These are phyloP conservation scores for Cephus spinipes DNA, from an alignment of 2,888 invertebrate species.

Conservation along the genomic window DNA sequence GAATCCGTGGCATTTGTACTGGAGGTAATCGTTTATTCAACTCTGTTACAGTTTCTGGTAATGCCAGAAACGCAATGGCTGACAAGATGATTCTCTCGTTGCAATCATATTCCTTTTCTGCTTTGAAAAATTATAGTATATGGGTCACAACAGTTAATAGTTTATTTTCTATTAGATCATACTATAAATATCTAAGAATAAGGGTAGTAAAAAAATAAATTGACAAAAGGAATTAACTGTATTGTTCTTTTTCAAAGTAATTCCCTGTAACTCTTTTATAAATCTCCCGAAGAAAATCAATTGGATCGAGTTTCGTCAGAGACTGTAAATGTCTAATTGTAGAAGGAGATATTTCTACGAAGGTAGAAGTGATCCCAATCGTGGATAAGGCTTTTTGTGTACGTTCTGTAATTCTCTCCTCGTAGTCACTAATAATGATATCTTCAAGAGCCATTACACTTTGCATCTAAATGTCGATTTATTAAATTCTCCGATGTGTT, in stretches of 20 bases:
- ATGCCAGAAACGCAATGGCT: conserved; percentile 56
- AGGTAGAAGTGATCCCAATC: conserved; percentile 56
- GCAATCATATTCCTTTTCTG: conserved; percentile 53
- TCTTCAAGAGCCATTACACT: conserved; percentile 48
- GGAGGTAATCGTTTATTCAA: conserved; percentile 52
- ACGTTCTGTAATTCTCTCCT: conserved; percentile 47
- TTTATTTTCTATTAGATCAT: background rate
- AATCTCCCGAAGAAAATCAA: conserved; percentile 53
- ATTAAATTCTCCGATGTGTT: conserved; percentile 15
- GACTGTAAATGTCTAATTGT: conserved; percentile 45
- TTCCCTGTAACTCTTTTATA: conserved; percentile 53
- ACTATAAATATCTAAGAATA: background rate
- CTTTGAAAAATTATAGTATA: conserved; percentile 22
- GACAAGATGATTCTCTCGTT: conserved; percentile 58
- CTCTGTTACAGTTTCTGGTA: conserved; percentile 53
- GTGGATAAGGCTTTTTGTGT: conserved; percentile 44
- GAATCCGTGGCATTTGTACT: conserved; percentile 34
- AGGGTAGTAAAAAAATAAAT: conserved; percentile 5
- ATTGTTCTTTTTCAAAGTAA: conserved; percentile 53
- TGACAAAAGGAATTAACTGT: conserved; percentile 42
- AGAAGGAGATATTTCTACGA: conserved; percentile 42
- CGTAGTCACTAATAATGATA: conserved; percentile 49
- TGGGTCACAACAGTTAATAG: conserved; percentile 1
- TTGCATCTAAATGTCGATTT: conserved; percentile 39
- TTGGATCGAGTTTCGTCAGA: conserved; percentile 40